Evolutionary conservation across 2,797 vertebrate genomes (phyloP), one percentile per base, ranked within the genome.

Genomic region (Sebastes vulpes): DNA sequence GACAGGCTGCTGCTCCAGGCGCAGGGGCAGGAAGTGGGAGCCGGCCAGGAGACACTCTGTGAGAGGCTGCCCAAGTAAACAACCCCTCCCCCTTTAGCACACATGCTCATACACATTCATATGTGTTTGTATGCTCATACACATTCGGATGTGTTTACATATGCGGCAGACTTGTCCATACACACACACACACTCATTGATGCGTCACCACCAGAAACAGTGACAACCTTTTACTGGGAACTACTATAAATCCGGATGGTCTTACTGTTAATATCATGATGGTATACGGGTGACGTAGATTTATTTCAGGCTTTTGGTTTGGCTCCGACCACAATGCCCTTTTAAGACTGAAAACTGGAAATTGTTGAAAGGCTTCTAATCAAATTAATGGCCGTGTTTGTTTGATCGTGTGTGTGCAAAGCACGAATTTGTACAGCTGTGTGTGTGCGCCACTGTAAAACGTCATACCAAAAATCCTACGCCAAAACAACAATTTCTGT

Each of bases 1-100:
- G 93, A 95, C 94, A 88, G 86, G 89, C 90, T 85, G 86, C 90
- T 82, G 83, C 90, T 94, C 85, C 93, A 92, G 92, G 90, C 89
- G 42, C 89, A 75, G 88, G 83, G 87, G 86, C 91, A 95, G 94
- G 93, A 96, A 95, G 91, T 90, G 89, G 81, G 86, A 86, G 77
- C 84, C 9, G 79, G 91, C 92, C 91, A 93, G 83, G 84, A 94
- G 89, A 94, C 92, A 12, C 81, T 90, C 92, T 94, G 67, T 83
- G 88, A 94, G 89, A 86, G 80, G 78, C 83, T 91, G 90, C 91
- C 93, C 91, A 81, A 90, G 90, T 94, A 95, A 95, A 96, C 91
- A 96, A 88, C 88, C 90, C 89, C 88, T 78, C 85, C 80, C 85
- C 76, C 72, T 81, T 67, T 72, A 53, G 86, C 87, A 91, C 87